These are phyloP conservation scores for Podilymbus podiceps DNA, from an alignment of 2,113 vertebrate genomes.

Conservation along the genomic window DNA sequence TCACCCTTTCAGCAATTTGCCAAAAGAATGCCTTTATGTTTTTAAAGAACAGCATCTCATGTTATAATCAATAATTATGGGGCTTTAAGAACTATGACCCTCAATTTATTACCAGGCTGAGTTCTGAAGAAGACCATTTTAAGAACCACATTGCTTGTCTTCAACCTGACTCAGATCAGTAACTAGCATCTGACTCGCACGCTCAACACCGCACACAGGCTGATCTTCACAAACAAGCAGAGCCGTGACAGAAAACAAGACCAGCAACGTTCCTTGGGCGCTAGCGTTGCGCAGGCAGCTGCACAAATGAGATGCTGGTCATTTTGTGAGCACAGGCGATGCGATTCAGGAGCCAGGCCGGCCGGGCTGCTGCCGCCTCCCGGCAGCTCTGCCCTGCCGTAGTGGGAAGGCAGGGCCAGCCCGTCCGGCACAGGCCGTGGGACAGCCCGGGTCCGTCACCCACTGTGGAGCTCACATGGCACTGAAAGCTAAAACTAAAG, in stretches of 20 bases:
- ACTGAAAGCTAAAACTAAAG: background rate
- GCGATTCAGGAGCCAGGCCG: background rate
- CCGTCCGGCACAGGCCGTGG: accelerated
- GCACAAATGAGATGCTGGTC: background rate
- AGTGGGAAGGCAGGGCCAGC: background rate
- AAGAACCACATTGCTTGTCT: background rate
- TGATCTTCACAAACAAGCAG: background rate
- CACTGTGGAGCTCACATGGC: background rate
- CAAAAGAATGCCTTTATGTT: background rate
- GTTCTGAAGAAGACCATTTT: background rate
- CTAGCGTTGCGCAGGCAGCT: background rate
- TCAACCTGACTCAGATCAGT: accelerated
- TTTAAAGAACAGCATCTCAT: background rate
- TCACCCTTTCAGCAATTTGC: background rate
- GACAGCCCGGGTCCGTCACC: background rate
- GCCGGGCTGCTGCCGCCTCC: background rate
- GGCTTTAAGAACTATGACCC: background rate
- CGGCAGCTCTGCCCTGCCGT: background rate
- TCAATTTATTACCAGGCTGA: background rate
- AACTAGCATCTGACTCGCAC: accelerated
- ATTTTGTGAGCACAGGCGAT: background rate
- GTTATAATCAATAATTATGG: background rate
- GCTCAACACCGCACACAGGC: background rate
- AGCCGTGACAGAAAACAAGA: accelerated
- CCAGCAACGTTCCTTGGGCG: background rate